Percentiles rank a stretch among this genome's conserved stretches.
Evolutionary conservation across 2,888 invertebrate species (phyloP).

Genomic region (Drepana falcataria): DNA sequence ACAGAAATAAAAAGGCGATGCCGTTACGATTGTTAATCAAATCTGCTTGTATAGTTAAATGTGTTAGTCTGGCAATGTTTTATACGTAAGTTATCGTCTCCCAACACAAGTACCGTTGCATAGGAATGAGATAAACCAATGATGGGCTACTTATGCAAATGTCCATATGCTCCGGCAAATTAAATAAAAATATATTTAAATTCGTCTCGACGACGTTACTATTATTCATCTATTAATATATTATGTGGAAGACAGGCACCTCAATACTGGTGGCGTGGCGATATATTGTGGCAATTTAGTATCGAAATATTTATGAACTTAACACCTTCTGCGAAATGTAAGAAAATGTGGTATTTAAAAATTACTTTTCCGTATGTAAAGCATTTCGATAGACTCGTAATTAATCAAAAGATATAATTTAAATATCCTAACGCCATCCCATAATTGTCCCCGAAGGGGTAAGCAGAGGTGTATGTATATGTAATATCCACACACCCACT

Average conservation of each 20-base stretch:
- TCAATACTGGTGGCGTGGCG: background rate
- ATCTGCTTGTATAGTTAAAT: background rate
- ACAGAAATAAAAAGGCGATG: background rate
- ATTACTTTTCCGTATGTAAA: no score
- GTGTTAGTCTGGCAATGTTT: background rate
- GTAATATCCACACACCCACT: no score
- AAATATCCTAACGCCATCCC: no score
- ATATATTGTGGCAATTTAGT: background rate
- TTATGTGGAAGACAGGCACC: background rate
- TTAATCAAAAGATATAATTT: no score
- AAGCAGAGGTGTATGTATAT: no score
- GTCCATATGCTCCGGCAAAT: background rate
- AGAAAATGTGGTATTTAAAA: no score
- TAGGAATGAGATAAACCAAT: background rate
- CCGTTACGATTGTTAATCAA: background rate
- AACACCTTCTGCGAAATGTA: no score
- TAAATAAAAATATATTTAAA: background rate
- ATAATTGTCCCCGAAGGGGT: no score
- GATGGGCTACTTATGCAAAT: constrained; percentile 1
- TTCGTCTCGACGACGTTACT: background rate
- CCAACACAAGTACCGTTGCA: background rate
- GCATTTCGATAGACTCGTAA: no score
- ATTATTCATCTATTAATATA: background rate
- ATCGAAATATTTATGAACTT: background rate
- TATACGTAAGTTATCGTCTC: background rate